These are phyloP conservation scores for Chelmon rostratus DNA, from an alignment of 2,797 vertebrate species.

Conservation along the genomic window DNA sequence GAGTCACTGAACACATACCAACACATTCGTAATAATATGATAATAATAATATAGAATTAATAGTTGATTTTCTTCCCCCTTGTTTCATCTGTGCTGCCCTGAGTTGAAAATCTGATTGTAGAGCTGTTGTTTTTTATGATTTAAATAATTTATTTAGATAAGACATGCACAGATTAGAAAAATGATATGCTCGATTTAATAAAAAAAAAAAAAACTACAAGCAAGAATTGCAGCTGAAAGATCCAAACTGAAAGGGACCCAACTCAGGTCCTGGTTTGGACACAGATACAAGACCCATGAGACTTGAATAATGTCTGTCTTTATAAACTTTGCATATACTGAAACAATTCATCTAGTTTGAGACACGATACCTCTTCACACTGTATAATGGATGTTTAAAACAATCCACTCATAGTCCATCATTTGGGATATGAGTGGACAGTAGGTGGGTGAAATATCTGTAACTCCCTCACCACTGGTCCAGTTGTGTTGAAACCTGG, in stretches of 20 bases:
- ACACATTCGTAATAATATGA: too few relatives aligned
- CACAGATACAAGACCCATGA: neutral
- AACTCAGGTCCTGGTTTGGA: neutral
- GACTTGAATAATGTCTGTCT: neutral
- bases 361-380: neutral
- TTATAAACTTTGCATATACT: neutral
- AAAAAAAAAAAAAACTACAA: neutral
- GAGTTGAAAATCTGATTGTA: too few relatives aligned
- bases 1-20: too few relatives aligned
- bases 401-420: neutral
- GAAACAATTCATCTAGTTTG: neutral
- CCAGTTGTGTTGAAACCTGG: constrained; percentile 33
- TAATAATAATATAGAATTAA: too few relatives aligned
- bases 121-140: too few relatives aligned
- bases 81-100: too few relatives aligned
- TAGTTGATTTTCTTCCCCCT: too few relatives aligned
- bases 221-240: neutral
- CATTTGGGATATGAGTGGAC: neutral
- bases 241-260: neutral
- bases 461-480: constrained; percentile 22
- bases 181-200: neutral
- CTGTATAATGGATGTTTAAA: neutral
- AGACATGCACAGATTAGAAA: neutral
- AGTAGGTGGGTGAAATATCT: constrained; percentile 6
- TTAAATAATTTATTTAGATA: too few relatives aligned